These are phyloP conservation scores for Scaptomyza parva DNA, from an alignment of 2,888 invertebrate species.

Conservation along the genomic window DNA sequence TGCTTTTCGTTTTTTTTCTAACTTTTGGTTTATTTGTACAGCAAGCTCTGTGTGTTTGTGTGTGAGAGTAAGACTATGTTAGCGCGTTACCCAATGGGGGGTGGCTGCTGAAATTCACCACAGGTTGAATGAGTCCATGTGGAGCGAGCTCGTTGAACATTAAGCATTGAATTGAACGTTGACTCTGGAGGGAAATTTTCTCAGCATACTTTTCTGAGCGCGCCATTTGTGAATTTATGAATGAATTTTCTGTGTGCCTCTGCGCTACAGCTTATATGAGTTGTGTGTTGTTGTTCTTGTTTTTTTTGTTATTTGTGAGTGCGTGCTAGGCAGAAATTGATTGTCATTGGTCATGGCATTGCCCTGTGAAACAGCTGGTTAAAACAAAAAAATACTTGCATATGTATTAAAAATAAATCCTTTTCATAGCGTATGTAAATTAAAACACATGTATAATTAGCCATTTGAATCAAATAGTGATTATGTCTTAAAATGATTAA, in stretches of 20 bases:
- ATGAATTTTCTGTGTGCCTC: constrained; percentile 57
- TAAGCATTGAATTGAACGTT: constrained; percentile 45
- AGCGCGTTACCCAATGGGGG: constrained; percentile 69
- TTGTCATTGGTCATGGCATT: constrained; percentile 75
- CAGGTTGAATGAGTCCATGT: constrained; percentile 45
- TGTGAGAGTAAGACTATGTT: constrained; percentile 37
- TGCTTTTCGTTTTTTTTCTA: constrained; percentile 50
- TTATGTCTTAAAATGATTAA: not conserved
- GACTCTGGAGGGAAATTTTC: constrained; percentile 64
- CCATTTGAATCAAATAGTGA: not conserved
- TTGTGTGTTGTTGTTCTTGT: constrained; percentile 12
- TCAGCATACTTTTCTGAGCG: constrained; percentile 51
- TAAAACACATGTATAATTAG: not conserved
- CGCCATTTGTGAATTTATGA: constrained; percentile 60
- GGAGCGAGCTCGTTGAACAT: constrained; percentile 48
- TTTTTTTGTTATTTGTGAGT: constrained; percentile 20
- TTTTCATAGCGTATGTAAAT: not conserved
- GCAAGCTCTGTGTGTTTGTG: constrained; percentile 28
- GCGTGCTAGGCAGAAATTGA: constrained; percentile 61
- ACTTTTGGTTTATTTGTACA: constrained; percentile 57
- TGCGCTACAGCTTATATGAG: constrained; percentile 27
- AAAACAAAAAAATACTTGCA: constrained; percentile 1
- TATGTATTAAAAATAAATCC: constrained; percentile 12
- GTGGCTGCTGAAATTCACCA: constrained; percentile 67
- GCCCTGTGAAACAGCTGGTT: constrained; percentile 13